These are phyloP conservation scores for Eupithecia inturbata DNA, from an alignment of 2,888 invertebrate genomes.

Conservation along the genomic window DNA sequence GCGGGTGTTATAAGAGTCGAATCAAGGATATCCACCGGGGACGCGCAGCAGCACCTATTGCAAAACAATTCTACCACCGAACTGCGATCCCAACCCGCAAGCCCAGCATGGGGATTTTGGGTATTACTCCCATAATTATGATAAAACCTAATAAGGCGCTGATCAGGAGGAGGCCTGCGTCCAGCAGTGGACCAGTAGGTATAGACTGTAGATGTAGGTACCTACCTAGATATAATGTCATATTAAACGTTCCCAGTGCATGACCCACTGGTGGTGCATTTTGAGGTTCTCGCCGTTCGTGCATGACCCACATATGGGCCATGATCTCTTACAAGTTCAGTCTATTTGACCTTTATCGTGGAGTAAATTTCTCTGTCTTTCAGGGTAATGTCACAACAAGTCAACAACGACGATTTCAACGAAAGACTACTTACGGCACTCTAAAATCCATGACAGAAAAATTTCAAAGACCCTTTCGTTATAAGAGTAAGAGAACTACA, in stretches of 20 bases:
- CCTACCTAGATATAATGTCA: no score
- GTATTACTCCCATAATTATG: not conserved
- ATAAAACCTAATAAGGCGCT: not conserved
- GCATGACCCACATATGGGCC: no score
- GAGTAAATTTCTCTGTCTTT: not conserved
- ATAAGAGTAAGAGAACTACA: slow-evolving; percentile 9
- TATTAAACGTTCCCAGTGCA: no score
- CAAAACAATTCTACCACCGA: not conserved
- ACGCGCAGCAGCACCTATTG: not conserved
- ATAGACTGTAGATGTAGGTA: no score
- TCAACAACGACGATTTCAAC: slow-evolving; percentile 1
- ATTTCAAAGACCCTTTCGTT: slow-evolving; percentile 47
- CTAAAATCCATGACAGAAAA: slow-evolving; percentile 47
- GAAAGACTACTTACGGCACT: slow-evolving; percentile 42
- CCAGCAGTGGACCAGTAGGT: no score
- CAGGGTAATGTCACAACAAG: not conserved
- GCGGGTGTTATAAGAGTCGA: not conserved
- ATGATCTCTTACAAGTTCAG: no score
- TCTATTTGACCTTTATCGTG: not conserved
- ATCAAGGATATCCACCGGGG: not conserved
- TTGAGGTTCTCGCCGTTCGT: no score
- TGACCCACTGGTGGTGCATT: no score
- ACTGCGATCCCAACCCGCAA: no score
- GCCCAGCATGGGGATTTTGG: not conserved
- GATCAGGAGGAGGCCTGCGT: not conserved